phyloP scores from a whole-genome alignment of 2,113 vertebrate species.

The Plotosus lineatus region DNA sequence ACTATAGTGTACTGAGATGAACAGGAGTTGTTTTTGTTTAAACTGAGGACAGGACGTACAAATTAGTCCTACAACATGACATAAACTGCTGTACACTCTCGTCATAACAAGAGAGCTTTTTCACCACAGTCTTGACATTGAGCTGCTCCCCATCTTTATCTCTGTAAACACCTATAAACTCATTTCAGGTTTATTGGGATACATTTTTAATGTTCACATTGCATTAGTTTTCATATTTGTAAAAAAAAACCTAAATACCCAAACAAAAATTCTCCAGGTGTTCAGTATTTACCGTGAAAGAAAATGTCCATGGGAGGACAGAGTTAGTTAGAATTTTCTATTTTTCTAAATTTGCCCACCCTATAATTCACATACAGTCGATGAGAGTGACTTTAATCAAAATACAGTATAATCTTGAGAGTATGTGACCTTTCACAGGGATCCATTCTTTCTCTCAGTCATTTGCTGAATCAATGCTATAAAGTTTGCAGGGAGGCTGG shows the following conservation, averaged over 20 bases:
- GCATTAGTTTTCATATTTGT: background rate
- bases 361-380: too few relatives aligned
- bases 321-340: too few relatives aligned
- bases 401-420: too few relatives aligned
- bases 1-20: background rate
- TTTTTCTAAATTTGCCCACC: too few relatives aligned
- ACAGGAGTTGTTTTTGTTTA: conserved; percentile 29
- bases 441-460: too few relatives aligned
- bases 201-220: background rate
- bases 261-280: background rate
- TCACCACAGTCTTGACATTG: conserved; percentile 14
- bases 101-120: conserved; percentile 3
- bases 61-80: background rate
- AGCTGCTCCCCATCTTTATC: conserved; percentile 24
- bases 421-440: too few relatives aligned
- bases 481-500: too few relatives aligned
- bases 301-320: too few relatives aligned
- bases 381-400: too few relatives aligned
- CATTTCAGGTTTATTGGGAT: background rate
- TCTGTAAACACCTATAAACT: background rate
- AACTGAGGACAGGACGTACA: background rate
- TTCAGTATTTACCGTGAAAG: background rate
- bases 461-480: too few relatives aligned
- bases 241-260: background rate
- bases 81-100: background rate